These are phyloP conservation scores for Brachystomella parvula DNA, from an alignment of 1,140 invertebrate species.

Conservation along the genomic window DNA sequence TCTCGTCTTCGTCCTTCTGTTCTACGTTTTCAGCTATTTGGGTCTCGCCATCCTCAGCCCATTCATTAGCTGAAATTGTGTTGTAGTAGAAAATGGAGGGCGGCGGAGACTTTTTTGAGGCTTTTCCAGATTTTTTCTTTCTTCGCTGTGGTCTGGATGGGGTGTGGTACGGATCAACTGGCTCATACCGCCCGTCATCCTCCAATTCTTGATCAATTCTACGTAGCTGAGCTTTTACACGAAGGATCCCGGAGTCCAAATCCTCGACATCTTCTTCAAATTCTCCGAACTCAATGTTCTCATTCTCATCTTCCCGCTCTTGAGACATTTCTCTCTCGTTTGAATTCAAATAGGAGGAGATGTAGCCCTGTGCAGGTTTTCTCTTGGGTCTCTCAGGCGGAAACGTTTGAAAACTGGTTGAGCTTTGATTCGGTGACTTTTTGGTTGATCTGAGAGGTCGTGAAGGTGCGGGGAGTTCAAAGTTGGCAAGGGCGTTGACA, in stretches of 20 bases:
- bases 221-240: slow-evolving; percentile 40
- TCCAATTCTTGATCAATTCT: slow-evolving; percentile 39
- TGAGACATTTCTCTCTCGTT: slow-evolving; percentile 14
- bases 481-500: slow-evolving; percentile 51
- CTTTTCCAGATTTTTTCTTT: slow-evolving; percentile 20
- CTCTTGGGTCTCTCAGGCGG: slow-evolving; percentile 44
- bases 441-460: slow-evolving; percentile 35
- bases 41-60: slow-evolving; percentile 33
- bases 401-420: slow-evolving; percentile 40
- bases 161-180: slow-evolving; percentile 33
- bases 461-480: slow-evolving; percentile 32
- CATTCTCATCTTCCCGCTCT: slow-evolving; percentile 36
- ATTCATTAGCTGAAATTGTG: slow-evolving; percentile 42
- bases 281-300: slow-evolving; percentile 28
- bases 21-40: slow-evolving; percentile 39
- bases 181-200: slow-evolving; percentile 41
- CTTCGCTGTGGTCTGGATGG: slow-evolving; percentile 32
- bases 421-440: slow-evolving; percentile 30
- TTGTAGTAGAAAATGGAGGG: slow-evolving; percentile 32
- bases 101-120: not conserved
- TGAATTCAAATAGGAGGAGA: slow-evolving; percentile 24
- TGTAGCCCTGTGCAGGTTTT: slow-evolving; percentile 35
- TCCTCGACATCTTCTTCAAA: slow-evolving; percentile 38
- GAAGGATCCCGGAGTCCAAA: slow-evolving; percentile 18
- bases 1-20: slow-evolving; percentile 34